Evolutionary conservation across 2,113 vertebrate species (phyloP).

Genomic region (Charina bottae): DNA sequence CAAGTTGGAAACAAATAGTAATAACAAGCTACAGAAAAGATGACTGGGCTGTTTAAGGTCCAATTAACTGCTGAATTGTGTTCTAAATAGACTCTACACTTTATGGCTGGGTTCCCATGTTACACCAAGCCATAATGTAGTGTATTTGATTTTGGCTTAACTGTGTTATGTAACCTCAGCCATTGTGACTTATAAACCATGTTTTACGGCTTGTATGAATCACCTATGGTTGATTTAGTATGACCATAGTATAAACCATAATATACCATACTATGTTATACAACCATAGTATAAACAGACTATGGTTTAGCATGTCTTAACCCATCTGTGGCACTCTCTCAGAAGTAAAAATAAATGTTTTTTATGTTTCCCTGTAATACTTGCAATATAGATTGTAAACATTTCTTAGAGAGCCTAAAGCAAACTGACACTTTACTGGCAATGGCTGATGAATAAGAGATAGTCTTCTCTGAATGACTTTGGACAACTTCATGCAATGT

Average conservation of each 20-base stretch:
- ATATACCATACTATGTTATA: background rate
- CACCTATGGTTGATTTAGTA: background rate
- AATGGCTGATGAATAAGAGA: background rate
- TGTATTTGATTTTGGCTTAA: background rate
- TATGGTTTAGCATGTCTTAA: background rate
- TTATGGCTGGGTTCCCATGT: background rate
- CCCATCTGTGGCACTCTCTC: background rate
- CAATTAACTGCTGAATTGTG: background rate
- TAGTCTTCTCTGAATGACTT: background rate
- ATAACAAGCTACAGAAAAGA: background rate
- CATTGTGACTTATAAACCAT: background rate
- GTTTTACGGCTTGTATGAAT: background rate
- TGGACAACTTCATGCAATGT: background rate
- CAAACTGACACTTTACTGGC: background rate
- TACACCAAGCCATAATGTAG: background rate
- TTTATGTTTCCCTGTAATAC: background rate
- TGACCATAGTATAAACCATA: background rate
- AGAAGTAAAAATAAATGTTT: background rate
- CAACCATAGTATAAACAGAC: background rate
- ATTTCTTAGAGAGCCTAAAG: background rate
- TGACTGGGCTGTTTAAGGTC: background rate
- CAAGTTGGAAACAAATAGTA: background rate
- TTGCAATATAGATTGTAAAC: background rate
- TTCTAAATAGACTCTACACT: background rate
- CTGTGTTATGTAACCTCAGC: background rate